Conservation (phyloP, 2,888 invertebrate species). For the Erebia aethiops region DNA sequence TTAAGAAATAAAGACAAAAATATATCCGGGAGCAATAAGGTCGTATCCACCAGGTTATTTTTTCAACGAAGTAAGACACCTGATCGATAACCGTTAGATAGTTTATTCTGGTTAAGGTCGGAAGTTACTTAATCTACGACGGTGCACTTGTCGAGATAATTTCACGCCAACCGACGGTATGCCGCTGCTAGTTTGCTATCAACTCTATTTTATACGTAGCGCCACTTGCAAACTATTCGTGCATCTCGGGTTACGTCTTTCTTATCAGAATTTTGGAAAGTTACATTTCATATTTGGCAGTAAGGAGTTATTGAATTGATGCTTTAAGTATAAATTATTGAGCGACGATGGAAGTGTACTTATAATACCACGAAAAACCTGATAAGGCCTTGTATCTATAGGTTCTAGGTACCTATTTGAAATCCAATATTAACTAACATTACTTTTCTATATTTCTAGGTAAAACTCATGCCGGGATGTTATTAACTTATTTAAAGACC, state of each 20-base stretch:
- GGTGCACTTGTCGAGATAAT: slow-evolving; percentile 16
- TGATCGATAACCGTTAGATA: slow-evolving; percentile 1
- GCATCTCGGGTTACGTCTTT: slow-evolving; percentile 1
- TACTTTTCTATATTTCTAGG: no score
- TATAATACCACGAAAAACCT: no score
- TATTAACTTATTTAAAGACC: no score
- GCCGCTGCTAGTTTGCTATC: neutral
- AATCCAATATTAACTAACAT: no score
- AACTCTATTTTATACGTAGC: slow-evolving; percentile 5
- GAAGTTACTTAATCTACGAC: slow-evolving; percentile 14
- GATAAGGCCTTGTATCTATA: no score
- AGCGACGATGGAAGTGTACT: no score
- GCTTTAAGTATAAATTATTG: no score
- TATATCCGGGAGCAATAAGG: neutral
- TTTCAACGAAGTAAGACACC: neutral
- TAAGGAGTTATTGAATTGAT: neutral
- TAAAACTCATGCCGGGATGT: no score
- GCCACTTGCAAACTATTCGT: slow-evolving; percentile 8
- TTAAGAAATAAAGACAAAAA: neutral
- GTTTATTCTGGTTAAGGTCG: slow-evolving; percentile 7
- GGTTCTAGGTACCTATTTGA: no score
- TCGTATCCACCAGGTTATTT: neutral
- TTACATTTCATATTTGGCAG: neutral
- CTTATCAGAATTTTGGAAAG: slow-evolving; percentile 2
- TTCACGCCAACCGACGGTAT: slow-evolving; percentile 12